Evolutionary conservation across 2,113 vertebrate genomes (phyloP).

Genomic region (Entosphenus tridentatus): DNA sequence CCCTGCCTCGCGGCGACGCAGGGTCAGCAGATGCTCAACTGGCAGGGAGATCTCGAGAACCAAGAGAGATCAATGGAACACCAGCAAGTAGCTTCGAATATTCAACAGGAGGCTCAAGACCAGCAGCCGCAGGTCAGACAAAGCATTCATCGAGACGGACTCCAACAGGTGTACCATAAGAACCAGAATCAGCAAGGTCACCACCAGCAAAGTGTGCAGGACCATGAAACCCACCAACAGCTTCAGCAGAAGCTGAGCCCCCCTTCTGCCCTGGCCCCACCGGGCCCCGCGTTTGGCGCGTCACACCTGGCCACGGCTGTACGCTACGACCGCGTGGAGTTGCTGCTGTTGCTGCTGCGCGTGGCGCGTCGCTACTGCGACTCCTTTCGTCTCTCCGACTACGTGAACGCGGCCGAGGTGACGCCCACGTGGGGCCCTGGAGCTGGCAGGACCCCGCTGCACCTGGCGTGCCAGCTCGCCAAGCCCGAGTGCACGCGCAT

Average conservation of each 20-base stretch:
- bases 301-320: slow-evolving; percentile 47
- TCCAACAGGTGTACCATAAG: no score
- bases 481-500: slow-evolving; percentile 44
- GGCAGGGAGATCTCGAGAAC: no score
- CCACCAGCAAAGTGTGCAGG: no score
- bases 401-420: slow-evolving; percentile 42
- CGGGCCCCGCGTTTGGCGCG: slow-evolving; percentile 7
- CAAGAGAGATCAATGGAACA: no score
- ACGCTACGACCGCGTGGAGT: slow-evolving; percentile 46
- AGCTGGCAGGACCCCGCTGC: slow-evolving; percentile 38
- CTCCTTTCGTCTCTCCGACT: slow-evolving; percentile 13
- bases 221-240: no score
- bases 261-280: slow-evolving; percentile 29
- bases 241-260: slow-evolving; percentile 17
- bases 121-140: no score
- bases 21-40: no score
- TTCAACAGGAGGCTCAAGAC: no score
- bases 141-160: no score
- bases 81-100: no score
- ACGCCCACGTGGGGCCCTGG: slow-evolving; percentile 27
- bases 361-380: slow-evolving; percentile 22
- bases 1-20: slow-evolving; percentile 21
- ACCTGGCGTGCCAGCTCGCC: slow-evolving; percentile 47
- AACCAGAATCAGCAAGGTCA: no score
- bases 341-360: slow-evolving; percentile 41